A percentile compares a stretch with the other conserved stretches of the same genome.
phyloP scores from a whole-genome alignment of 2,888 invertebrate genomes.

The Sphaerophoria taeniata region DNA sequence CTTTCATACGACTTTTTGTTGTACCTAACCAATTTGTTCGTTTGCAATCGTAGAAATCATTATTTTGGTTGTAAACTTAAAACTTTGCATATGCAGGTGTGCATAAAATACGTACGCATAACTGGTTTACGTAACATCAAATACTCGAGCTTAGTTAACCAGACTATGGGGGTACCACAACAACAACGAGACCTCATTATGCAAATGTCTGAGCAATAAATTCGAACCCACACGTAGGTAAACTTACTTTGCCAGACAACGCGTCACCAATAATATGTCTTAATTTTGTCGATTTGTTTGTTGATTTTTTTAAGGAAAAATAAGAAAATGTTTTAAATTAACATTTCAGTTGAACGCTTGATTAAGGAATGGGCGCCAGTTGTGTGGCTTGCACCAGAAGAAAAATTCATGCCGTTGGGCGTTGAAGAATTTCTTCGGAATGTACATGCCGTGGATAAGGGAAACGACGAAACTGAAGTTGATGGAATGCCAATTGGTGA shows the following conservation, averaged over 20 bases:
- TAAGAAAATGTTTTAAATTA: slow-evolving; percentile 9
- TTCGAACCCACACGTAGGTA: not conserved
- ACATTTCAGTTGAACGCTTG: slow-evolving; percentile 81
- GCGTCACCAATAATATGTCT: slow-evolving; percentile 1
- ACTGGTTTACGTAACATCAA: slow-evolving; percentile 60
- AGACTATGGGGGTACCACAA: not conserved
- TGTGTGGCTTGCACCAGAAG: slow-evolving; percentile 87
- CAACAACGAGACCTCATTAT: not conserved
- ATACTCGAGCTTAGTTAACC: slow-evolving; percentile 16
- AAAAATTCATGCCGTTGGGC: slow-evolving; percentile 86
- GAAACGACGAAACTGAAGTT: slow-evolving; percentile 76
- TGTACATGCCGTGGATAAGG: slow-evolving; percentile 83
- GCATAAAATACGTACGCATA: slow-evolving; percentile 43
- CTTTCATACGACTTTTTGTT: too few species aligned
- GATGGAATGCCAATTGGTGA: slow-evolving; percentile 79
- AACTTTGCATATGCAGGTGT: slow-evolving; percentile 54
- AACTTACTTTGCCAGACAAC: not conserved
- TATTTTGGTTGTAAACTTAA: slow-evolving; percentile 38
- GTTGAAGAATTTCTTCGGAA: slow-evolving; percentile 86
- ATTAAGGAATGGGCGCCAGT: slow-evolving; percentile 87
- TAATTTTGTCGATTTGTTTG: not conserved
- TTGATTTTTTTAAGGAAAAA: not conserved
- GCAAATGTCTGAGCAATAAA: not conserved
- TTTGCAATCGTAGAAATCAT: slow-evolving; percentile 48
- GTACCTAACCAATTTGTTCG: too few species aligned